Conservation (phyloP, 1,140 invertebrate species). For the Bombus waltoni region DNA sequence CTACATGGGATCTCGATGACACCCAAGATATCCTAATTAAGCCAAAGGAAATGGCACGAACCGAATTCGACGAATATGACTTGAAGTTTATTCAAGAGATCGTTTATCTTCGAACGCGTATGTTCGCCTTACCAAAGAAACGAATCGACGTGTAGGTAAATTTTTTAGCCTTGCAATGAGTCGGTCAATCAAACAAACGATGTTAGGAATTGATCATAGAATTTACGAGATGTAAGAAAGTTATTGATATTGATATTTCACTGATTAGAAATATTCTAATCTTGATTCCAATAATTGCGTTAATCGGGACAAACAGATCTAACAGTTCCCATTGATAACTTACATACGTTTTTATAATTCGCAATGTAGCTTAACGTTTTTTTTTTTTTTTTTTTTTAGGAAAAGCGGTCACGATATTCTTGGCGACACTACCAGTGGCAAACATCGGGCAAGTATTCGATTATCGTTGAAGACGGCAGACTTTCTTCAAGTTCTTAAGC, state of each 20-base stretch:
- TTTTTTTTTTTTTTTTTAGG: neutral
- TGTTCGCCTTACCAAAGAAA: conserved; percentile 31
- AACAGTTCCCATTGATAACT: too few species aligned
- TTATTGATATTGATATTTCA: too few species aligned
- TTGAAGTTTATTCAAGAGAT: conserved; percentile 59
- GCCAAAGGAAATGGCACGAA: neutral
- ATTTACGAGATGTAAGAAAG: too few species aligned
- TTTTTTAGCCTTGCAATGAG: neutral
- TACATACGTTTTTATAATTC: too few species aligned
- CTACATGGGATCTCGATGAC: neutral
- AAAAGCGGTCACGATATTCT: neutral
- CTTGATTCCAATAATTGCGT: too few species aligned
- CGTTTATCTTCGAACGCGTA: conserved; percentile 35
- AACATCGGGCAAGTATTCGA: neutral
- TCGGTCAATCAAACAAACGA: too few species aligned
- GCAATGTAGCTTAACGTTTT: neutral
- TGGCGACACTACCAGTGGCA: too few species aligned
- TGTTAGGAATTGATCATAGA: too few species aligned
- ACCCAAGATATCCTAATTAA: conserved; percentile 32
- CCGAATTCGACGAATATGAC: conserved; percentile 53
- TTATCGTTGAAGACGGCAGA: neutral
- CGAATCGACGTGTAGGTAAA: conserved; percentile 30
- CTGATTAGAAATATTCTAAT: too few species aligned
- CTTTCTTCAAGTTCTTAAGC: conserved; percentile 21
- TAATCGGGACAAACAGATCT: too few species aligned